Percentiles rank a stretch among this genome's conserved stretches.
These are phyloP conservation scores for Neria commutata DNA, from an alignment of 2,888 invertebrate genomes.

Conservation along the genomic window DNA sequence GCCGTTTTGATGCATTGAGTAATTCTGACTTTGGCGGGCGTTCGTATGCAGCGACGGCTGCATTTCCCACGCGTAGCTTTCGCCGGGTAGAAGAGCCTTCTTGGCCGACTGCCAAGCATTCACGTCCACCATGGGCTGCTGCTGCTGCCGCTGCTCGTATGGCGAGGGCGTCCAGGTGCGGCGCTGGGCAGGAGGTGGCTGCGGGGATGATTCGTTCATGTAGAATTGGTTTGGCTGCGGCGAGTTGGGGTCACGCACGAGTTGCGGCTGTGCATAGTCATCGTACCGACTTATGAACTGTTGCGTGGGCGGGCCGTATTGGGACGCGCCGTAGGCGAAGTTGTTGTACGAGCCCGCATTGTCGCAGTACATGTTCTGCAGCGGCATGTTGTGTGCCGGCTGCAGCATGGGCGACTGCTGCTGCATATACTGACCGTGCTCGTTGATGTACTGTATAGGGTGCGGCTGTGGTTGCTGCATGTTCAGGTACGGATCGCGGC, in stretches of 20 bases:
- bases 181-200: conserved; percentile 62
- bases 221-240: conserved; percentile 72
- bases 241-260: conserved; percentile 47
- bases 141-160: conserved; percentile 49
- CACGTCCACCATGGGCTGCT: conserved; percentile 56
- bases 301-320: conserved; percentile 40
- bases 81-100: conserved; percentile 48
- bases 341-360: conserved; percentile 57
- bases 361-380: conserved; percentile 59
- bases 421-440: conserved; percentile 59
- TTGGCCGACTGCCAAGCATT: conserved; percentile 60
- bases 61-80: conserved; percentile 39
- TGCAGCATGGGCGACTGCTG: conserved; percentile 58
- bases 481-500: conserved; percentile 60
- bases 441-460: conserved; percentile 62
- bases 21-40: conserved; percentile 59
- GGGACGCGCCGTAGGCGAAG: conserved; percentile 38
- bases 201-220: conserved; percentile 71
- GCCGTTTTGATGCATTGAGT: conserved; percentile 76
- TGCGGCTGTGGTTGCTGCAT: conserved; percentile 46
- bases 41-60: conserved; percentile 40
- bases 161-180: conserved; percentile 73
- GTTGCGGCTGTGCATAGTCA: conserved; percentile 49
- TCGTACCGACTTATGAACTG: conserved; percentile 62
- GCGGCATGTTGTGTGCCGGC: conserved; percentile 44